Evolutionary conservation across 1,140 invertebrate genomes (phyloP).

Genomic region (Batillaria attramentaria): DNA sequence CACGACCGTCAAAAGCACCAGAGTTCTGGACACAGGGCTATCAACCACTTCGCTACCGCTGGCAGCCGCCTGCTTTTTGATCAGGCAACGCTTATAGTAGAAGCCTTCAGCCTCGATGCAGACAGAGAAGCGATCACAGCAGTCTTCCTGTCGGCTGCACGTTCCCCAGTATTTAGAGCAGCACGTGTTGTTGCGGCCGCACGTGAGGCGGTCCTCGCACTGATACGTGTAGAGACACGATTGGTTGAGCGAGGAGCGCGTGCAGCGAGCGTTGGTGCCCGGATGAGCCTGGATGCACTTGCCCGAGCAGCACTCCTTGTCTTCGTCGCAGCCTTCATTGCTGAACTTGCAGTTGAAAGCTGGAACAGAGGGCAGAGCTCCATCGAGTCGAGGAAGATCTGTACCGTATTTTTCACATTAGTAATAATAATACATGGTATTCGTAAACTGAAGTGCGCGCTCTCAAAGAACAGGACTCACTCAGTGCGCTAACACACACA

Average conservation of each 20-base stretch:
- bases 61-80: background rate
- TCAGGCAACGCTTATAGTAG: slow-evolving; percentile 51
- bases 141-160: slow-evolving; percentile 39
- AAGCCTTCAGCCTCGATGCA: slow-evolving; percentile 45
- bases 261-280: slow-evolving; percentile 58
- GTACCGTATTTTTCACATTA: no score
- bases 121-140: slow-evolving; percentile 40
- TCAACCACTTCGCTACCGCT: background rate
- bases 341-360: slow-evolving; percentile 56
- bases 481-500: background rate
- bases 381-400: background rate
- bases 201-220: slow-evolving; percentile 49
- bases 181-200: slow-evolving; percentile 48
- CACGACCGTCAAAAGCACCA: background rate
- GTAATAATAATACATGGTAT: background rate
- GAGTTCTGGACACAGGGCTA: background rate
- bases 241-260: slow-evolving; percentile 43
- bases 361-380: background rate
- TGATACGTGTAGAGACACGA: slow-evolving; percentile 55
- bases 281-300: slow-evolving; percentile 50
- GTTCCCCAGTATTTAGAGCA: slow-evolving; percentile 58
- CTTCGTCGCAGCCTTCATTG: slow-evolving; percentile 52
- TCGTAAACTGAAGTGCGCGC: background rate
- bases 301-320: slow-evolving; percentile 52
- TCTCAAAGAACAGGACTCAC: background rate